Conservation (phyloP, 2,797 vertebrate genomes). For the Lacerta agilis region DNA sequence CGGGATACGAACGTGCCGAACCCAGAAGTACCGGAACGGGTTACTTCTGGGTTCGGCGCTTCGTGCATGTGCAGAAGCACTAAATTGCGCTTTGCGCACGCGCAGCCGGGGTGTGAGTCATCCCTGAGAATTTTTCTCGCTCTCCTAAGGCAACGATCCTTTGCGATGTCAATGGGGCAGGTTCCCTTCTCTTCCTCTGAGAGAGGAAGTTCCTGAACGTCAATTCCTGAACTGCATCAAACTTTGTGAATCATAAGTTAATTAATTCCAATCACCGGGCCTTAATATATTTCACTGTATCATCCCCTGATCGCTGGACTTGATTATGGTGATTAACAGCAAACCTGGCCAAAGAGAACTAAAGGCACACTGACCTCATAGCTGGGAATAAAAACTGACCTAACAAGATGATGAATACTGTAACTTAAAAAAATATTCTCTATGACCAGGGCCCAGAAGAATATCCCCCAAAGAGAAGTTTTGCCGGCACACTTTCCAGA, state of each 20-base stretch:
- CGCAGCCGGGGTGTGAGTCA: too few relatives aligned
- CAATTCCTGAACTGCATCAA: not conserved
- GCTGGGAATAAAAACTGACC: conserved; percentile 36
- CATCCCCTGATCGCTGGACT: conserved; percentile 42
- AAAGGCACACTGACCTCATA: conserved; percentile 69
- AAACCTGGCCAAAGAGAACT: conserved; percentile 58
- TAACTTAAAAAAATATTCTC: conserved; percentile 49
- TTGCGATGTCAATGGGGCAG: too few relatives aligned
- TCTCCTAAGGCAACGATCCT: too few relatives aligned
- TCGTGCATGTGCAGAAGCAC: too few relatives aligned
- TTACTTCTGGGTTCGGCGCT: too few relatives aligned
- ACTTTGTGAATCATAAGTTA: not conserved
- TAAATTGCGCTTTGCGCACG: too few relatives aligned
- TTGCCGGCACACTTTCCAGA: not conserved
- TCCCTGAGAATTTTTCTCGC: too few relatives aligned
- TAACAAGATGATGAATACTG: conserved; percentile 65
- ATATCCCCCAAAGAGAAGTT: conserved; percentile 30
- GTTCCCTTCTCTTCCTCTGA: too few relatives aligned
- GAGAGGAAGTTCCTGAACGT: not conserved
- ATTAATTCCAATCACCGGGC: not conserved
- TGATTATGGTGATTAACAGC: conserved; percentile 61
- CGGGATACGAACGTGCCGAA: too few relatives aligned
- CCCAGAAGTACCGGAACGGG: too few relatives aligned
- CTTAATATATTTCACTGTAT: conserved; percentile 2
- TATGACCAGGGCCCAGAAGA: conserved; percentile 34